These are phyloP conservation scores for Latrodectus geometricus DNA, from an alignment of 1,140 invertebrate genomes.

Conservation along the genomic window DNA sequence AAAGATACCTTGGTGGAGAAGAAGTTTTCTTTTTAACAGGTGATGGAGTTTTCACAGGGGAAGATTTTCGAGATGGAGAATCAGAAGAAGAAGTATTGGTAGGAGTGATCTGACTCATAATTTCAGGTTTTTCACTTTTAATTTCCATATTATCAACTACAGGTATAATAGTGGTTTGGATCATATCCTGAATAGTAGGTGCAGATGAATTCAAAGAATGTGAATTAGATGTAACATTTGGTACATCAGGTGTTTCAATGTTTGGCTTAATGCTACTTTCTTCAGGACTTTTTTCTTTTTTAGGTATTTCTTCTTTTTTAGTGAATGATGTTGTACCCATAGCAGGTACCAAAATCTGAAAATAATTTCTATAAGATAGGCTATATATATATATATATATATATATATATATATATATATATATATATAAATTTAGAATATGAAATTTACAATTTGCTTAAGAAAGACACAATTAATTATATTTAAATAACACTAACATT, in stretches of 20 bases:
- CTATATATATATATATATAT: no score
- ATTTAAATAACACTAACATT: no score
- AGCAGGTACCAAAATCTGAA: conserved; percentile 47
- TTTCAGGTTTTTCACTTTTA: conserved; percentile 42
- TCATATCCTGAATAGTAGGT: conserved; percentile 65
- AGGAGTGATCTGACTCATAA: conserved; percentile 10
- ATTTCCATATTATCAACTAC: conserved; percentile 62
- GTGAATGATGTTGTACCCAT: conserved; percentile 12
- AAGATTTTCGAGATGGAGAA: conserved; percentile 34
- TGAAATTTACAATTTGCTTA: no score
- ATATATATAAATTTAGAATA: no score
- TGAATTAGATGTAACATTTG: conserved; percentile 51
- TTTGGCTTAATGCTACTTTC: conserved; percentile 2
- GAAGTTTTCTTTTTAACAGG: conserved; percentile 52
- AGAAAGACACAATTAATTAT: no score
- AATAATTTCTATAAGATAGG: conserved; percentile 2
- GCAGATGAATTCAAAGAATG: conserved; percentile 28
- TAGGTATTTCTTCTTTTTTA: conserved; percentile 17
- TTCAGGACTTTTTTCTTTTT: conserved; percentile 41
- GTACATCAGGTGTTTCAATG: conserved; percentile 10
- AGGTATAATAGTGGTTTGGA: conserved; percentile 63
- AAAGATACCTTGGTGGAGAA: conserved; percentile 45
- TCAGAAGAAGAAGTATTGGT: conserved; percentile 25
- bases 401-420: no score
- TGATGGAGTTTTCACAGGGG: conserved; percentile 54